A percentile compares a stretch with the other conserved stretches of the same genome.
These are phyloP conservation scores for Trachymyrmex cornetzi DNA, from an alignment of 1,140 invertebrate genomes.

Conservation along the genomic window DNA sequence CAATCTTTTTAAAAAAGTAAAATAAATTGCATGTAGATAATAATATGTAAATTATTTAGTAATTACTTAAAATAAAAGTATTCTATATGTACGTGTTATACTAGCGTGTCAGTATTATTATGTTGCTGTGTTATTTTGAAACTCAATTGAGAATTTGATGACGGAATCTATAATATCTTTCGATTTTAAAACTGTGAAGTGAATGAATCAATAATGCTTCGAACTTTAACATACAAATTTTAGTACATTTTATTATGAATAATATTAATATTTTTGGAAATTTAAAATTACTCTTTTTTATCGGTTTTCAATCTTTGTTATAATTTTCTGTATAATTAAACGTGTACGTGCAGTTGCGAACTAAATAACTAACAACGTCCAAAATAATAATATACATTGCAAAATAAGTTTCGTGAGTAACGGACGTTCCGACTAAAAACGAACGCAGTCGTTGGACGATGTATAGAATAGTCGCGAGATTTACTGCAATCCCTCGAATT, in stretches of 20 bases:
- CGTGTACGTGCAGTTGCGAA: background rate
- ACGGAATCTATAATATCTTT: background rate
- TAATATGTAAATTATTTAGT: background rate
- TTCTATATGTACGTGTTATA: background rate
- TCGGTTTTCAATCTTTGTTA: background rate
- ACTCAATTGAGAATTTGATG: background rate
- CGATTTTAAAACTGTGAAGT: background rate
- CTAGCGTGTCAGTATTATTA: background rate
- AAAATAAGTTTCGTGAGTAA: conserved; percentile 43
- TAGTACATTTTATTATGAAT: background rate
- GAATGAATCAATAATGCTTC: background rate
- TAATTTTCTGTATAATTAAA: conserved; percentile 1
- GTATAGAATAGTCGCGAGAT: conserved; percentile 28
- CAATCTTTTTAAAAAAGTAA: conserved; percentile 6
- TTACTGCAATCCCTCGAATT: conserved; percentile 36
- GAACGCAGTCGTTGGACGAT: conserved; percentile 34
- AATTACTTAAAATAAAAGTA: background rate
- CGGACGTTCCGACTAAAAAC: conserved; percentile 35
- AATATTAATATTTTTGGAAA: background rate
- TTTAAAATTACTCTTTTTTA: background rate
- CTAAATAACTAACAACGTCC: background rate
- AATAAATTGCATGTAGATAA: background rate
- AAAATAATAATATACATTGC: conserved; percentile 32
- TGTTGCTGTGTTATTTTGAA: background rate
- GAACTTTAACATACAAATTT: background rate